These are phyloP conservation scores for Catharus ustulatus DNA, from an alignment of 2,797 vertebrate genomes.

Conservation along the genomic window DNA sequence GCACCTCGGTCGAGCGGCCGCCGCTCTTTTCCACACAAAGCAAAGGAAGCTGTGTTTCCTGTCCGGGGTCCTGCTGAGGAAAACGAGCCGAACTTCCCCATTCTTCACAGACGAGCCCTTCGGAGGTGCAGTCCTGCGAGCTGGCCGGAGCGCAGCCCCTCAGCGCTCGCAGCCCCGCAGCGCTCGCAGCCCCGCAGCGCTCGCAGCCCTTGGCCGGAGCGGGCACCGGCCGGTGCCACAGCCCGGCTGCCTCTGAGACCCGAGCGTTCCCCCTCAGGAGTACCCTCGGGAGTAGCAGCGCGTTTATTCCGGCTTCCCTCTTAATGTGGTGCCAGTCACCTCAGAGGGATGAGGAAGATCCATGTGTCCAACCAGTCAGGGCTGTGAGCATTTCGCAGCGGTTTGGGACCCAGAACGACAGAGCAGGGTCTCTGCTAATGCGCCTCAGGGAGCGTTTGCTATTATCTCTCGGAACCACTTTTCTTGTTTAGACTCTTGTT, in stretches of 20 bases:
- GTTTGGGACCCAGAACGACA: not conserved
- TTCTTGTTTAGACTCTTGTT: not conserved
- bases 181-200: too few relatives aligned
- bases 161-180: too few relatives aligned
- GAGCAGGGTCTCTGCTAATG: not conserved
- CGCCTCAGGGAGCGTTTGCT: not conserved
- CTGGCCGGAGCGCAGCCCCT: not conserved
- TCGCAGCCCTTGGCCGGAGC: not conserved
- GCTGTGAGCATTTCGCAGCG: not conserved
- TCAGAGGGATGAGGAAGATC: not conserved
- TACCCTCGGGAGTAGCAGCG: not conserved
- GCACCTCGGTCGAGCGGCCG: accelerated
- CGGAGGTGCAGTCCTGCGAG: accelerated
- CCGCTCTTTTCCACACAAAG: not conserved
- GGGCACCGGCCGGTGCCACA: not conserved
- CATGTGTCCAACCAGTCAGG: not conserved
- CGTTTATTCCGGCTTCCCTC: not conserved
- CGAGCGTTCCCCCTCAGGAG: accelerated
- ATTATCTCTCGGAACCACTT: not conserved
- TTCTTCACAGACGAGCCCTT: not conserved
- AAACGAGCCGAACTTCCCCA: accelerated
- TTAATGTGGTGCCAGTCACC: not conserved
- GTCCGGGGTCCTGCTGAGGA: not conserved
- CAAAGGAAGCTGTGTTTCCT: not conserved
- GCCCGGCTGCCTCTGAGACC: not conserved